Conservation (phyloP, 2,888 invertebrate species). For the Apodemia duryi region DNA sequence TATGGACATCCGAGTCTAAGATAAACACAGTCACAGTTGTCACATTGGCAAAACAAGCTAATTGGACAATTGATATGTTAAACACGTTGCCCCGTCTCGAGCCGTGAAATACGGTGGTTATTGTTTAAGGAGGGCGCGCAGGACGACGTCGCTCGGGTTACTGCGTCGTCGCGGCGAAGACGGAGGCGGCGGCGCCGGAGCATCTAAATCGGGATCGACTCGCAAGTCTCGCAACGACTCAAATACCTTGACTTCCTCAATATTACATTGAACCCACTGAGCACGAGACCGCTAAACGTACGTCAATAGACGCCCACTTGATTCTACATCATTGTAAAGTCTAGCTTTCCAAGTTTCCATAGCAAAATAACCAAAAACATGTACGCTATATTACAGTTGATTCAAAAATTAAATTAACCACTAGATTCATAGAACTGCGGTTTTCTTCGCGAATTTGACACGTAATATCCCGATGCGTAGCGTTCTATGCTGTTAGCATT, state of each 20-base stretch:
- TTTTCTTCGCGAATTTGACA: not conserved
- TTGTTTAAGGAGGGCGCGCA: conserved; percentile 59
- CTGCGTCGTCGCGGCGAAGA: conserved; percentile 71
- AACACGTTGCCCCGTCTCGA: conserved; percentile 46
- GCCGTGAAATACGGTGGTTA: conserved; percentile 39
- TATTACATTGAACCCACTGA: conserved; percentile 77
- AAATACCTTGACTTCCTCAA: conserved; percentile 80
- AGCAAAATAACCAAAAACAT: conserved; percentile 13
- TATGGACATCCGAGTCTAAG: conserved; percentile 5
- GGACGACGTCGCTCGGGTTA: conserved; percentile 72
- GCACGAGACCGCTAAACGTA: conserved; percentile 68
- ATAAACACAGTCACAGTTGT: conserved; percentile 24
- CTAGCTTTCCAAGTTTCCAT: conserved; percentile 41
- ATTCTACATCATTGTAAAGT: conserved; percentile 43
- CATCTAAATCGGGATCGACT: conserved; percentile 79
- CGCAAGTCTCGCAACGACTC: conserved; percentile 75
- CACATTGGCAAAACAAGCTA: conserved; percentile 17
- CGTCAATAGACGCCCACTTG: conserved; percentile 73
- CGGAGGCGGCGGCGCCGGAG: conserved; percentile 64
- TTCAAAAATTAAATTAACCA: not conserved
- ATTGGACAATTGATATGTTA: conserved; percentile 44
- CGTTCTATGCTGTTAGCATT: not conserved
- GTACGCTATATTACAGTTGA: not conserved
- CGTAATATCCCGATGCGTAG: too few species aligned
- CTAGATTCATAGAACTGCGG: not conserved